Conservation (phyloP, 2,888 invertebrate species). For the Acanthosepion lycidas region DNA sequence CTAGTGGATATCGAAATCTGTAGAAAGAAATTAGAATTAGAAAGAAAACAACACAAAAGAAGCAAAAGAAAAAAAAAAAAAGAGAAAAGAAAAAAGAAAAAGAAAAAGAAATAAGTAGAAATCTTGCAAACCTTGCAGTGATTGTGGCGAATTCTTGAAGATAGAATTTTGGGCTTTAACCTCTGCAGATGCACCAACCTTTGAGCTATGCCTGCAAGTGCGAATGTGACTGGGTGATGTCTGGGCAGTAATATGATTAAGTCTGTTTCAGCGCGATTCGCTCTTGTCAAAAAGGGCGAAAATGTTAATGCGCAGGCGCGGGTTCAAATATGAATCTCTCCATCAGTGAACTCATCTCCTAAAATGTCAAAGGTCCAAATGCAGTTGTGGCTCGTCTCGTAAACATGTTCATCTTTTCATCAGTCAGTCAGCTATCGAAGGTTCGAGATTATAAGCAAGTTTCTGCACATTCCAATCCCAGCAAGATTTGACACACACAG, state of each 20-base stretch:
- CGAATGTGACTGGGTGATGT: background rate
- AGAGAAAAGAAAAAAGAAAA: too few relatives aligned
- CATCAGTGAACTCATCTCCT: background rate
- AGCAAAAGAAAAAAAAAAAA: too few relatives aligned
- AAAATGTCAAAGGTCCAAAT: background rate
- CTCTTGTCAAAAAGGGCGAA: background rate
- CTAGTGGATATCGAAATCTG: too few relatives aligned
- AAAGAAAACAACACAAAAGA: too few relatives aligned
- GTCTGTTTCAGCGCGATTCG: background rate
- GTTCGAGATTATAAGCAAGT: too few relatives aligned
- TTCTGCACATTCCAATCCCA: too few relatives aligned
- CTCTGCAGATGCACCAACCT: background rate
- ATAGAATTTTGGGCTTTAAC: background rate
- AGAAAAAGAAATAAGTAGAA: too few relatives aligned
- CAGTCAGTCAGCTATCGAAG: background rate
- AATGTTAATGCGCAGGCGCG: background rate
- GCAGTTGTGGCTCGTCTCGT: background rate
- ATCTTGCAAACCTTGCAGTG: background rate
- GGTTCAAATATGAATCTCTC: constrained; percentile 22
- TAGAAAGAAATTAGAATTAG: too few relatives aligned
- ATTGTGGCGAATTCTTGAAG: background rate
- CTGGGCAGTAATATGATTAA: background rate
- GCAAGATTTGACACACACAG: too few relatives aligned
- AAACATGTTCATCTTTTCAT: background rate
- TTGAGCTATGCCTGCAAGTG: background rate